phyloP scores from a whole-genome alignment of 2,113 vertebrate species.

The Gambusia holbrooki region DNA sequence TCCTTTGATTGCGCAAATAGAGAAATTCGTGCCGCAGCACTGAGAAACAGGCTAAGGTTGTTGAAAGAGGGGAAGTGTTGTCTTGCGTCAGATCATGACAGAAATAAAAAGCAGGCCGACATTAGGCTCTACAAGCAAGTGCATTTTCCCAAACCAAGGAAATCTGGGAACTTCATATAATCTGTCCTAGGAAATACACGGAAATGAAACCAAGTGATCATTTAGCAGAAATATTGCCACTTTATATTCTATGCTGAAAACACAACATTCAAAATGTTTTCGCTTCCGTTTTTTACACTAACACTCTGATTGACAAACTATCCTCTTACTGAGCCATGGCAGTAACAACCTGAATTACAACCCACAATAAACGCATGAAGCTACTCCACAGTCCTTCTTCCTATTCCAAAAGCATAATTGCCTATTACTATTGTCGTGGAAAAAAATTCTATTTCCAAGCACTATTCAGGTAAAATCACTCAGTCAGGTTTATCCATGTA shows the following conservation, averaged over 20 bases:
- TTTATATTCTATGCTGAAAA: background rate
- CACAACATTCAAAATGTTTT: background rate
- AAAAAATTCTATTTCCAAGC: no score
- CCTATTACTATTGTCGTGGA: slow-evolving; percentile 3
- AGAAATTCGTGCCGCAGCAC: slow-evolving; percentile 76
- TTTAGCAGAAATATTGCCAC: background rate
- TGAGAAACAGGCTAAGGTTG: slow-evolving; percentile 65
- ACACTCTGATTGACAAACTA: slow-evolving; percentile 14
- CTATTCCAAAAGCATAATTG: slow-evolving; percentile 4
- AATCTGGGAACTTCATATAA: background rate
- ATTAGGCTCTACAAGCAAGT: slow-evolving; percentile 17
- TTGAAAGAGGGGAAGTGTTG: slow-evolving; percentile 38
- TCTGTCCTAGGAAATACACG: background rate
- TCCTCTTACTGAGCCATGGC: slow-evolving; percentile 22
- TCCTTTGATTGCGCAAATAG: slow-evolving; percentile 94
- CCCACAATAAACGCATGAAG: slow-evolving; percentile 9
- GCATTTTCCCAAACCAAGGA: slow-evolving; percentile 15
- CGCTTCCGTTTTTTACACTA: background rate
- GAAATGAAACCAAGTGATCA: background rate
- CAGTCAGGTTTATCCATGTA: no score
- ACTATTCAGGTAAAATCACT: no score
- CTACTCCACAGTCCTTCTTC: background rate
- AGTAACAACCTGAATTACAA: slow-evolving; percentile 36
- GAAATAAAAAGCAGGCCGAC: slow-evolving; percentile 35
- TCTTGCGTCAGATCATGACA: slow-evolving; percentile 43